Conservation (phyloP, 2,113 vertebrate genomes). For the Oxyruncus cristatus region DNA sequence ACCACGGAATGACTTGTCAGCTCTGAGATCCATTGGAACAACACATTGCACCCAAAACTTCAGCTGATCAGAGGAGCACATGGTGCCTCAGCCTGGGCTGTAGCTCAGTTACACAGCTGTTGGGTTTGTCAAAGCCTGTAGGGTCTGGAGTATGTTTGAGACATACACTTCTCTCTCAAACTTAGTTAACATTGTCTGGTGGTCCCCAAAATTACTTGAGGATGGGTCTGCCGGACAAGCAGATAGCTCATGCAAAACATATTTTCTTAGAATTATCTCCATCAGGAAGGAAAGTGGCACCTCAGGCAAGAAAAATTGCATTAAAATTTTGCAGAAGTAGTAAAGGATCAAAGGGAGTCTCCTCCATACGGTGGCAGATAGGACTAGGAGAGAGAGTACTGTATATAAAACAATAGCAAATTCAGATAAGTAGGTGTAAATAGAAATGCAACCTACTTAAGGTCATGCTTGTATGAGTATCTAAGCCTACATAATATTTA, state of each 20-base stretch:
- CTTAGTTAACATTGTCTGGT: background rate
- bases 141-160: background rate
- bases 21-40: background rate
- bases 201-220: background rate
- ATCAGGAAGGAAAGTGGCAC: background rate
- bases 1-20: accelerated
- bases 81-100: accelerated
- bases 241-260: background rate
- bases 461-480: background rate
- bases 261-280: background rate
- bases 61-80: accelerated
- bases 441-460: background rate
- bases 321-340: background rate
- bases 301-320: background rate
- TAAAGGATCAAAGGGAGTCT: background rate
- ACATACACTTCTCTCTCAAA: background rate
- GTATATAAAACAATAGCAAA: background rate
- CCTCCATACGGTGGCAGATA: background rate
- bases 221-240: background rate
- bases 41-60: background rate
- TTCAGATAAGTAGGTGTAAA: background rate
- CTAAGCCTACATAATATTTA: background rate
- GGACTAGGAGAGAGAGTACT: background rate
- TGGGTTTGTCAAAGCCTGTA: background rate
- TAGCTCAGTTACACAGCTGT: accelerated